Evolutionary conservation across 1,140 invertebrate species (phyloP).

Genomic region (Araneus ventricosus): DNA sequence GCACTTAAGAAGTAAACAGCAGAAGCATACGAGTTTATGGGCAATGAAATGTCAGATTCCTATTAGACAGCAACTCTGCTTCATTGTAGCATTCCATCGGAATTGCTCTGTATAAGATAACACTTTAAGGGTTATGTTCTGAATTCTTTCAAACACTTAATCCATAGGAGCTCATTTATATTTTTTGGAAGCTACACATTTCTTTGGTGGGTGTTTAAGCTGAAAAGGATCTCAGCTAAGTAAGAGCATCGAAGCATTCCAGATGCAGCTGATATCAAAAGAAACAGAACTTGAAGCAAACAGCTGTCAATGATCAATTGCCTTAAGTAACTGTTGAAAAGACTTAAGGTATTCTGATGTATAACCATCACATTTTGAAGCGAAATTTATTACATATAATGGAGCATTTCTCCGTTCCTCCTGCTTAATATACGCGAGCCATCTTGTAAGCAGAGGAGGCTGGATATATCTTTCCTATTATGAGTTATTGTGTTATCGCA

Average conservation of each 20-base stretch:
- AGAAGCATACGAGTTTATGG: too few species aligned
- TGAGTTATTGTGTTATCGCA: not conserved
- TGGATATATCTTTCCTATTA: not conserved
- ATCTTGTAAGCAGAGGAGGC: not conserved
- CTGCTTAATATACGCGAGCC: constrained; percentile 30
- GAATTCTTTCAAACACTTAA: too few species aligned
- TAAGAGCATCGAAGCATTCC: not conserved
- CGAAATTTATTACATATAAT: constrained; percentile 20
- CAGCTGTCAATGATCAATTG: constrained; percentile 41
- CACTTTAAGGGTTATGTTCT: too few species aligned
- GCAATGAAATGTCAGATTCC: too few species aligned
- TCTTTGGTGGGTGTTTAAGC: not conserved
- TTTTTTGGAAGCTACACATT: not conserved
- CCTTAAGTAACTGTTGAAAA: not conserved
- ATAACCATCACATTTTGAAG: constrained; percentile 45
- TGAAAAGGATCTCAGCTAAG: not conserved
- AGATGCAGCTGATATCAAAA: not conserved
- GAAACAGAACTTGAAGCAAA: constrained; percentile 4
- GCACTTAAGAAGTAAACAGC: too few species aligned
- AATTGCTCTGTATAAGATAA: too few species aligned
- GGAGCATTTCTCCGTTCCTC: not conserved
- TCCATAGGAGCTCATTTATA: not conserved
- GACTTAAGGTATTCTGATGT: constrained; percentile 1
- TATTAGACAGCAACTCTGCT: too few species aligned
- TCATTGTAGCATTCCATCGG: too few species aligned